Base-by-base conservation (phyloP, 2,888 invertebrate genomes). In the Clunio marinus region DNA sequence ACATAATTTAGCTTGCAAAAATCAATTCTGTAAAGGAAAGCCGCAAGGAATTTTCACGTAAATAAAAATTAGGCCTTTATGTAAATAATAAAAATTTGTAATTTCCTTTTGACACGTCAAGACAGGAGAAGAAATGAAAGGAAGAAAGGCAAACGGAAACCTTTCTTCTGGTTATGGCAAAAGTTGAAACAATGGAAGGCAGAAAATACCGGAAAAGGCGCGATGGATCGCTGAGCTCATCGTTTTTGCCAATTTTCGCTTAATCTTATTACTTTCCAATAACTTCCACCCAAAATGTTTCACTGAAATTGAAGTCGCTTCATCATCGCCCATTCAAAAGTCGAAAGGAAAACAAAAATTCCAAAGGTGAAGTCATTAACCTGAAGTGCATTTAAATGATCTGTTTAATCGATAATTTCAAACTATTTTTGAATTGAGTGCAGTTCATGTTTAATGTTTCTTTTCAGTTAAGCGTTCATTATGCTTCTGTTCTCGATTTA, bases 61-160 rank as follows among this genome's bases (percentile, higher is more conserved):
- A 7, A 10, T 32, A 10, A 32, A 10, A 32, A 4, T 22, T 51
- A 5, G 41, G 41, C 22, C 20, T 51, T 51, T 51, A 51, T 51
- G 51, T 51, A 51, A 51, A 51, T 51, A 51, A n/a, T n/a, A n/a
- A n/a, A 51, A 20, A 51, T 51, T 51, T 51, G 20, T 51, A 51
- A 51, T 51, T 51, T 51, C 51, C 51, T 51, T 17, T 51, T 51
- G 51, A 17, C 51, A 51, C 51, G 51, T 51, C 20, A 51, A 51
- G 10, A 20, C 4, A 7, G 8, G 17, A 51, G 17, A 51, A 51
- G 17, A 15, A 17, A 22, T 4, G 20, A 51, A 51, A 51, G n/a
- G 20, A 51, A 10, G 51, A 22, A 45, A n/a, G 15, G 45, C 45
- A 45, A 15, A 15, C 45, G 45, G 13, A 45, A 22, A 22, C 17